phyloP scores from a whole-genome alignment of 2,888 invertebrate species.

The Petrolisthes manimaculis region DNA sequence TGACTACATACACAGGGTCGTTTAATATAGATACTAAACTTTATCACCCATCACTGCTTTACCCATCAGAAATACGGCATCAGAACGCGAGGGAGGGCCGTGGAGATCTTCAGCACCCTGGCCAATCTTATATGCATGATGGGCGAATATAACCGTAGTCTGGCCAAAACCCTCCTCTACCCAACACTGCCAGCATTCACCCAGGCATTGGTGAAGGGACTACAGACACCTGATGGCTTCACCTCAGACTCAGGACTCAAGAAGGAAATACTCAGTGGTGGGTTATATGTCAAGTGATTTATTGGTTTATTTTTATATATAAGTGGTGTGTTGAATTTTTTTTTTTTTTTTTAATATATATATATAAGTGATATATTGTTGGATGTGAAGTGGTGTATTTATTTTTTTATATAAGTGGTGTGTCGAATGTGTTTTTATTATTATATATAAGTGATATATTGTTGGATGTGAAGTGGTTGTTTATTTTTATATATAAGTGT shows the following conservation, averaged over 20 bases:
- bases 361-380: no score
- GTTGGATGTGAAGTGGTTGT: no score
- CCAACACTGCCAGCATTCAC: constrained; percentile 79
- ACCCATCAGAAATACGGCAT: constrained; percentile 75
- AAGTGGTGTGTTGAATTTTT: no score
- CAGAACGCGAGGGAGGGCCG: constrained; percentile 77
- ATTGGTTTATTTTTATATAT: no score
- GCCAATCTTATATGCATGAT: constrained; percentile 74
- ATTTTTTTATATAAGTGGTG: no score
- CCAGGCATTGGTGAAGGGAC: constrained; percentile 75
- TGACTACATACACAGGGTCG: not conserved
- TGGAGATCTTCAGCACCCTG: constrained; percentile 78
- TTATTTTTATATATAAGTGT: no score
- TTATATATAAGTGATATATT: no score
- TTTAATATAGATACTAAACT: not conserved
- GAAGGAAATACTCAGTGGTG: constrained; percentile 77
- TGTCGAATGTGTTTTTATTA: no score
- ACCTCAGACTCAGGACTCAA: constrained; percentile 76
- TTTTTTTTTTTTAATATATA: no score
- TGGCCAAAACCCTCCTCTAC: constrained; percentile 75
- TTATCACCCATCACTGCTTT: no score
- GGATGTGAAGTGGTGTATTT: no score
- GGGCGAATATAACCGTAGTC: constrained; percentile 73
- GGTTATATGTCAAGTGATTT: no score
- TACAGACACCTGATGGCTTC: constrained; percentile 74